phyloP scores from a whole-genome alignment of 1,140 invertebrate genomes.

The Oedothorax gibbosus region DNA sequence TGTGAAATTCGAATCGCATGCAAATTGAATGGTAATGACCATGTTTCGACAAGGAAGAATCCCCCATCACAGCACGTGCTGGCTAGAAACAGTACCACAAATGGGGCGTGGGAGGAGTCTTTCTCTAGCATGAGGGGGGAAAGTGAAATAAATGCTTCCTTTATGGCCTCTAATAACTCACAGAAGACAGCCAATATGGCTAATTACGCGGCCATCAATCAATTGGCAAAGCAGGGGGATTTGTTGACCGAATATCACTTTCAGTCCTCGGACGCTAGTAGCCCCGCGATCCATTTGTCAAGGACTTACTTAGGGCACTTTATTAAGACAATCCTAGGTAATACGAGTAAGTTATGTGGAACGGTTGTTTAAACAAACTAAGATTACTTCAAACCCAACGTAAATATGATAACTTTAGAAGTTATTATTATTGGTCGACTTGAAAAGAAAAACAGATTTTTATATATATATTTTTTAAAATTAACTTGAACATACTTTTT shows the following conservation, averaged over 20 bases:
- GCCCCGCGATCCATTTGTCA: too few relatives aligned
- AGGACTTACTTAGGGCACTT: slow-evolving; percentile 13
- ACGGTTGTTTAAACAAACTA: neutral
- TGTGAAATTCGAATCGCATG: neutral
- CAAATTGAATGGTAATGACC: slow-evolving; percentile 10
- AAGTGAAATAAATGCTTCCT: slow-evolving; percentile 42
- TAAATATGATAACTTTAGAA: too few relatives aligned
- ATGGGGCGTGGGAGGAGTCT: slow-evolving; percentile 12
- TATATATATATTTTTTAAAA: too few relatives aligned
- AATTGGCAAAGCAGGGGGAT: slow-evolving; percentile 19
- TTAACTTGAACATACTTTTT: too few relatives aligned
- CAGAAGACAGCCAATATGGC: slow-evolving; percentile 26
- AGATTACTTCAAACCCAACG: too few relatives aligned
- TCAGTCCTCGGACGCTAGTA: too few relatives aligned
- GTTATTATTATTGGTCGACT: too few relatives aligned
- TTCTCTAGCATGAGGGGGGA: neutral
- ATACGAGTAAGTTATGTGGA: neutral
- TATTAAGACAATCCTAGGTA: neutral
- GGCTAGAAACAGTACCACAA: neutral
- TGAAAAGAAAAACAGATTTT: too few relatives aligned
- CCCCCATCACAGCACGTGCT: slow-evolving; percentile 3
- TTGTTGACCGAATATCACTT: neutral
- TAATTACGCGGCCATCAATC: slow-evolving; percentile 51
- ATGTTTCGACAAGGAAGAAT: neutral
- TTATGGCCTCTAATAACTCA: slow-evolving; percentile 56